Base-by-base conservation (phyloP, 2,888 invertebrate genomes). In the Drosophila prostipennis region DNA sequence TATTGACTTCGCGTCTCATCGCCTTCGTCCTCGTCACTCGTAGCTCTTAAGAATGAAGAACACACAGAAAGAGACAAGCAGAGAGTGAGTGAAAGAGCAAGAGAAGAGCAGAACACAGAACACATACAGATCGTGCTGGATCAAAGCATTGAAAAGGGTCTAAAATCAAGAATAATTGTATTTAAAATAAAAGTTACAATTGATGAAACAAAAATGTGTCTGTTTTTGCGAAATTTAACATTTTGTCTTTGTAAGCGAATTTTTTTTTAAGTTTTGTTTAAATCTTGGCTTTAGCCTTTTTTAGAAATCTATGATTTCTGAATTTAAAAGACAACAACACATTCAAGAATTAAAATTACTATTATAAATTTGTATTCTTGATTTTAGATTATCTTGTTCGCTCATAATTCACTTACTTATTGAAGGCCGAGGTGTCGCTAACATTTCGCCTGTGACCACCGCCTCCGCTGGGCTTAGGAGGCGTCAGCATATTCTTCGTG, bases 341-440 rank as follows among this genome's bases (percentile, higher is more conserved):
- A 26, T 26, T 26, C 26, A 26, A 26, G 4, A 14, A 14, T 39
- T 14, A 14, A 39, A 23, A n/a, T 2, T n/a, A 13, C n/a, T 11
- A 2, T 6, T 26, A n/a, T n/a, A 0, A 11, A 2, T 26, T 3
- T 4, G 6, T 10, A 14, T 34, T 16, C 23, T 48, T 42, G 23
- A 69, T 49, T 67, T 63, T 49, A 48, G 58, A 34, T 42, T 11
- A 52, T 29, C 36, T 32, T 26, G 6, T 37, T 5, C 2, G 14
- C n/a, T 7, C 8, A 6, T 29, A 78, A 93, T 92, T 92, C 19
- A 79, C 93, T 92, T 92, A 96, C 96, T 96, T 96, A 90, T 95
- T 95, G 88, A 96, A 96, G 78, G 96, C 96, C 58, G 96, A 95
- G 2, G 96, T 96, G 89, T 97, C 97, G 89, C 96, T 96, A 91